Percentiles rank a stretch among this genome's conserved stretches.
These are phyloP conservation scores for Phalacrocorax aristotelis DNA, from an alignment of 2,113 vertebrate species.

Conservation along the genomic window DNA sequence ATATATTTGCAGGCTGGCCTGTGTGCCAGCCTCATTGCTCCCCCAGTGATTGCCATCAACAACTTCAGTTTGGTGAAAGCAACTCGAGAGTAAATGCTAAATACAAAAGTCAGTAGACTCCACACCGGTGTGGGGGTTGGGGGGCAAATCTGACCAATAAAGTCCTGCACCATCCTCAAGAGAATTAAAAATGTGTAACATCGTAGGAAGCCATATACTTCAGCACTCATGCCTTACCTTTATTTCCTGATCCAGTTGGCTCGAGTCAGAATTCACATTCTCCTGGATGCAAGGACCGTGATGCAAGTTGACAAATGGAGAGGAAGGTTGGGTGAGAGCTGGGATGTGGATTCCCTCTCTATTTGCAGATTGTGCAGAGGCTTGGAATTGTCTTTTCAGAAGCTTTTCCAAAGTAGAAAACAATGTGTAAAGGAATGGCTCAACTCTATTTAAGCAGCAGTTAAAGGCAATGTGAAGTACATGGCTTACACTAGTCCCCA, in stretches of 20 bases:
- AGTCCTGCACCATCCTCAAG: neutral
- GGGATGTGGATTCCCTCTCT: accelerated
- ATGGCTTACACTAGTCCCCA: neutral
- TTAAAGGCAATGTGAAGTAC: neutral
- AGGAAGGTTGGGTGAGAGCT: neutral
- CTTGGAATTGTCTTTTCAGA: neutral
- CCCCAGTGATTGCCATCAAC: neutral
- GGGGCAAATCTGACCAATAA: neutral
- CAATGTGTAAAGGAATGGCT: neutral
- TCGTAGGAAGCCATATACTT: neutral
- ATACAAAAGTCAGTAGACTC: neutral
- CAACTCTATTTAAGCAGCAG: neutral
- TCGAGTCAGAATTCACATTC: neutral
- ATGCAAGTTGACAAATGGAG: neutral
- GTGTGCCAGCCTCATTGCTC: neutral
- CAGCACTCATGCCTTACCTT: slow-evolving; percentile 34
- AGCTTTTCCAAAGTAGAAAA: neutral
- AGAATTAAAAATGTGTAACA: neutral
- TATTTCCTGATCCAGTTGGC: slow-evolving; percentile 55
- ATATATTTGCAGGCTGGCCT: neutral
- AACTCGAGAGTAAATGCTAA: neutral
- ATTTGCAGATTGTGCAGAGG: neutral
- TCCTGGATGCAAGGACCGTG: neutral
- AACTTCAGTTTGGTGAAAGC: neutral
- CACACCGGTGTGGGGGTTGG: too few relatives aligned